These are phyloP conservation scores for Aldabrachelys gigantea DNA, from an alignment of 2,113 vertebrate genomes.

Conservation along the genomic window DNA sequence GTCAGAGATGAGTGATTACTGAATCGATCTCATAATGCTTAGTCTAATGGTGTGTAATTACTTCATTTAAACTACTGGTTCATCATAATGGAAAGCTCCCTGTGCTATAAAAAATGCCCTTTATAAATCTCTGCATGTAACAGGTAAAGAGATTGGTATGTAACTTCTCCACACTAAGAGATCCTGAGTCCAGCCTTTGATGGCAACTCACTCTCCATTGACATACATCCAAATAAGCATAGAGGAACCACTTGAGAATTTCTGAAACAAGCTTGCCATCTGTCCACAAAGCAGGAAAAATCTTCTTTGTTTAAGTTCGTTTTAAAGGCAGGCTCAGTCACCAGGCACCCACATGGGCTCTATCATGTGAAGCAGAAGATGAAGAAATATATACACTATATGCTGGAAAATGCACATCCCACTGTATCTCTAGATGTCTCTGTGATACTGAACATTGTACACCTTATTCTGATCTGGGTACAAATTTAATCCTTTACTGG, in stretches of 20 bases:
- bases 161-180: constrained; percentile 12
- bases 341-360: neutral
- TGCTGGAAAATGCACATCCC: neutral
- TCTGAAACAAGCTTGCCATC: constrained; percentile 54
- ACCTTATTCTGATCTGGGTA: neutral
- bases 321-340: constrained; percentile 23
- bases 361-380: neutral
- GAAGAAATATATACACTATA: neutral
- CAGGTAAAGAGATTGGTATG: neutral
- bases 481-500: constrained; percentile 32
- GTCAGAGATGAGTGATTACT: constrained; percentile 56
- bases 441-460: neutral
- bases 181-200: neutral
- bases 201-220: constrained; percentile 36
- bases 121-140: constrained; percentile 39
- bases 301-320: constrained; percentile 18
- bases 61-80: constrained; percentile 59
- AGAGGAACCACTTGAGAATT: constrained; percentile 44
- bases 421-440: neutral
- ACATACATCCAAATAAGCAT: constrained; percentile 37
- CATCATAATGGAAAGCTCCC: constrained; percentile 36
- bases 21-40: constrained; percentile 62
- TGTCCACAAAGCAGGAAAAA: constrained; percentile 34
- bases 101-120: neutral
- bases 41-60: constrained; percentile 62